Evolutionary conservation across 2,888 invertebrate species (phyloP).

Genomic region (Dynastes maya): DNA sequence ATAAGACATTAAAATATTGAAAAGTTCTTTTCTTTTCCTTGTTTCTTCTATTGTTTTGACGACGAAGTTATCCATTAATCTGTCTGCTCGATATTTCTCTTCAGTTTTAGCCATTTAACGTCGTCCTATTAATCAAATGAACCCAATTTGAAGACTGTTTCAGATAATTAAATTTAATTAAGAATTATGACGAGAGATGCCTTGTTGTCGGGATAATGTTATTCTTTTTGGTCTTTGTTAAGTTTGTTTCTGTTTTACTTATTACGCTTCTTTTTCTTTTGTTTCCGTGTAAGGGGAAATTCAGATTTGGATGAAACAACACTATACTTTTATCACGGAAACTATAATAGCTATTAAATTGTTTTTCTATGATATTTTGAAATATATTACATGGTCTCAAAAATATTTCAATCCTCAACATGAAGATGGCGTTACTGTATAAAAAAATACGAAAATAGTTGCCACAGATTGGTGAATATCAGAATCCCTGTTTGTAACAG

Average conservation of each 20-base stretch:
- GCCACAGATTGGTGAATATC: no score
- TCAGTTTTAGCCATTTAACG: conserved; percentile 8
- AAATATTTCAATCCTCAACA: no score
- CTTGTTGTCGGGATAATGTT: not conserved
- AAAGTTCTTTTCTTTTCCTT: not conserved
- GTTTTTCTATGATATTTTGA: no score
- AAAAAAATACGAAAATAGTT: no score
- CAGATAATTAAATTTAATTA: conserved; percentile 17
- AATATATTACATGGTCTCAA: no score
- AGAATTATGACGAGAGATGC: not conserved
- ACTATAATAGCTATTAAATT: no score
- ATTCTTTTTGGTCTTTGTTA: not conserved
- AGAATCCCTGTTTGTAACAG: no score
- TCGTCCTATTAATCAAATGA: conserved; percentile 2
- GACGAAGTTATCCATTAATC: not conserved
- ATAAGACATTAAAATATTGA: not conserved
- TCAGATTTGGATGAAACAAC: no score
- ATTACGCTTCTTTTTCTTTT: not conserved
- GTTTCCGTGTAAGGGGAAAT: not conserved
- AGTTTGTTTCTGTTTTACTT: not conserved
- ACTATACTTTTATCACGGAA: no score
- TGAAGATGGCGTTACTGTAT: no score
- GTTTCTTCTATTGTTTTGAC: not conserved
- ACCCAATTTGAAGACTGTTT: not conserved
- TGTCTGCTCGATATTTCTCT: conserved; percentile 2